Evolutionary conservation across 2,113 vertebrate genomes (phyloP).

Genomic region (Parus major): DNA sequence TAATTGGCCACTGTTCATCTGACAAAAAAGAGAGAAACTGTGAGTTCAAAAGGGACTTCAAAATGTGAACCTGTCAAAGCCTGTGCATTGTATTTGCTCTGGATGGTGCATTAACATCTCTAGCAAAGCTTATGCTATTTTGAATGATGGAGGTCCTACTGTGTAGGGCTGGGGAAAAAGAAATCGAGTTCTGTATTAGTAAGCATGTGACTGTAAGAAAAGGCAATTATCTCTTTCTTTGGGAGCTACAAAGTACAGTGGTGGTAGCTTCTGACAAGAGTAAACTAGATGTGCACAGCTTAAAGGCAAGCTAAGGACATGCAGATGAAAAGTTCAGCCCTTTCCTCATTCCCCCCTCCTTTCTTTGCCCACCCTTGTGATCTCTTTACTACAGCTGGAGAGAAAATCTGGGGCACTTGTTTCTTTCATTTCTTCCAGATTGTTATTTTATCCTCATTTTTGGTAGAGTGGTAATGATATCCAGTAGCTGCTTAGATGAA

Average conservation of each 20-base stretch:
- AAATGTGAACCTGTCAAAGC: slow-evolving; percentile 35
- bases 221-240: slow-evolving; percentile 51
- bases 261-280: slow-evolving; percentile 51
- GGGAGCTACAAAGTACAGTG: slow-evolving; percentile 13
- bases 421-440: slow-evolving; percentile 55
- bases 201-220: slow-evolving; percentile 37
- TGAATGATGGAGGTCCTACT: slow-evolving; percentile 22
- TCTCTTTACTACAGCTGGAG: slow-evolving; percentile 37
- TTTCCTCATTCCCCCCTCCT: slow-evolving; percentile 10
- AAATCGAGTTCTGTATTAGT: slow-evolving; percentile 30
- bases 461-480: slow-evolving; percentile 56
- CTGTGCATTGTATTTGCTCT: slow-evolving; percentile 22
- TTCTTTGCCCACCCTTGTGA: slow-evolving; percentile 35
- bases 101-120: slow-evolving; percentile 3
- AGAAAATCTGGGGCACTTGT: slow-evolving; percentile 54
- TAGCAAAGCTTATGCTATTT: slow-evolving; percentile 12
- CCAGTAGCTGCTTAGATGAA: slow-evolving; percentile 58
- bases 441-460: slow-evolving; percentile 63
- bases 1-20: not conserved
- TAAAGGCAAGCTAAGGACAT: slow-evolving; percentile 48
- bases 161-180: not conserved
- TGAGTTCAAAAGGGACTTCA: slow-evolving; percentile 45
- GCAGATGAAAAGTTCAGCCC: slow-evolving; percentile 52
- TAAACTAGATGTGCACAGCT: slow-evolving; percentile 50
- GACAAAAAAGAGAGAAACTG: slow-evolving; percentile 12